Percentiles rank a stretch among this genome's conserved stretches.
These are phyloP conservation scores for Myopa tessellatipennis DNA, from an alignment of 2,888 invertebrate genomes.

Conservation along the genomic window DNA sequence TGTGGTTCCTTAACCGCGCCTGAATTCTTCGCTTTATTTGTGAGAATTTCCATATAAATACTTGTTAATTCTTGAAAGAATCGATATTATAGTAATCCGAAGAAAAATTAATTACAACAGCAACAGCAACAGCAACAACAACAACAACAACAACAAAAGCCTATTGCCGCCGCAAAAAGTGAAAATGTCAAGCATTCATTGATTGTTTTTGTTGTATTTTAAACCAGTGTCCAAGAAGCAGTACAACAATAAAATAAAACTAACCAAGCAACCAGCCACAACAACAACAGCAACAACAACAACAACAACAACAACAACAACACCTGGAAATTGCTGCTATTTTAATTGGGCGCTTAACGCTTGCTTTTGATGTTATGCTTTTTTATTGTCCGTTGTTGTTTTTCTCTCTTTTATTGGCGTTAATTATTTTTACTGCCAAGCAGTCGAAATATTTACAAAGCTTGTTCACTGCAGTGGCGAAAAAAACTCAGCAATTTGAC, in stretches of 20 bases:
- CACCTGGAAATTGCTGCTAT: conserved; percentile 6
- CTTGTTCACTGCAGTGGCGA: conserved; percentile 1
- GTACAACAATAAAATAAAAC: too few relatives aligned
- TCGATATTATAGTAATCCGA: too few relatives aligned
- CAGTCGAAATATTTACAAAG: conserved; percentile 18
- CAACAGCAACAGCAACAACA: neutral
- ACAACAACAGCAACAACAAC: neutral
- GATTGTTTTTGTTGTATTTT: too few relatives aligned
- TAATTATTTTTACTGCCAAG: neutral
- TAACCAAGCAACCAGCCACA: too few relatives aligned
- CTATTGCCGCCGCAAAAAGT: neutral
- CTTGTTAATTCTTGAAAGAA: too few relatives aligned
- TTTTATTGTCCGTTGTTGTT: neutral
- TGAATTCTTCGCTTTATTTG: too few relatives aligned
- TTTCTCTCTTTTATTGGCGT: conserved; percentile 10
- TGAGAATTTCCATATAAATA: too few relatives aligned
- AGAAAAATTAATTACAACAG: too few relatives aligned
- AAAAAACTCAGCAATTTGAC: conserved; percentile 7
- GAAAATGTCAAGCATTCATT: conserved; percentile 13
- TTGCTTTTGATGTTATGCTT: conserved; percentile 1
- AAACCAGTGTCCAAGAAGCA: too few relatives aligned
- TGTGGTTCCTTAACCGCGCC: too few relatives aligned
- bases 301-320: neutral
- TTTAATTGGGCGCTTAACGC: conserved; percentile 27
- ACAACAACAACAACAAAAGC: neutral